Conservation (phyloP, 2,888 invertebrate species). For the Morinoia aosen region DNA sequence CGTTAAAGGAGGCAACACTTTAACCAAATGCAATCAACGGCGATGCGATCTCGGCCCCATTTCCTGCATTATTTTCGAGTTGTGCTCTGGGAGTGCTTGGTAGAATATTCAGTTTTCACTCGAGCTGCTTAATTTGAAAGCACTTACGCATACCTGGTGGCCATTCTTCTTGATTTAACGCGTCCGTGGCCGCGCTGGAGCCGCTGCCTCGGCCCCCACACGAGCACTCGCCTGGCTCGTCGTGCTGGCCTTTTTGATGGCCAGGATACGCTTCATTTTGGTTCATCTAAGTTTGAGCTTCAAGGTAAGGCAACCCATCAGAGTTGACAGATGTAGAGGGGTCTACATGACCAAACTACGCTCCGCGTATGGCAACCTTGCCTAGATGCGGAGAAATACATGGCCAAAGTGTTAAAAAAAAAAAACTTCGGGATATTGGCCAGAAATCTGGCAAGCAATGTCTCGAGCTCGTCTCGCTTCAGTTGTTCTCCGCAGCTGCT, state of each 20-base stretch:
- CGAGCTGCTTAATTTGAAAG: not conserved
- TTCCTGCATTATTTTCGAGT: not conserved
- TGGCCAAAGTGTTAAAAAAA: too few species aligned
- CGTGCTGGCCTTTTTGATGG: too few species aligned
- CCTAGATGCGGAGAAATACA: too few species aligned
- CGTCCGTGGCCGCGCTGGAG: not conserved
- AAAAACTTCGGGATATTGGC: too few species aligned
- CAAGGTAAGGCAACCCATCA: too few species aligned
- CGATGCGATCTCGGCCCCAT: not conserved
- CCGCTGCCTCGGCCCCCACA: not conserved
- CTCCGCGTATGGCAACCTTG: too few species aligned
- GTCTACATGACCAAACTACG: too few species aligned
- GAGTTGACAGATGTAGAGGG: too few species aligned
- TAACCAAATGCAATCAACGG: not conserved
- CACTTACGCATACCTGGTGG: not conserved
- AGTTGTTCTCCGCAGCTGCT: not conserved
- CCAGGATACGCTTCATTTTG: too few species aligned
- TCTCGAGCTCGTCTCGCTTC: not conserved
- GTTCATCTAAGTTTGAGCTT: too few species aligned
- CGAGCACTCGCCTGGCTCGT: not conserved
- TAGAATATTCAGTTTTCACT: not conserved
- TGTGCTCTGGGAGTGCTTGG: not conserved
- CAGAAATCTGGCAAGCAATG: too few species aligned
- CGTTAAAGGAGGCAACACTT: not conserved
- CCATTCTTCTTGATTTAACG: constrained; percentile 1